Evolutionary conservation across 1,140 invertebrate species (phyloP), one percentile per base, ranked within the genome.

Genomic region (Apis cerana): DNA sequence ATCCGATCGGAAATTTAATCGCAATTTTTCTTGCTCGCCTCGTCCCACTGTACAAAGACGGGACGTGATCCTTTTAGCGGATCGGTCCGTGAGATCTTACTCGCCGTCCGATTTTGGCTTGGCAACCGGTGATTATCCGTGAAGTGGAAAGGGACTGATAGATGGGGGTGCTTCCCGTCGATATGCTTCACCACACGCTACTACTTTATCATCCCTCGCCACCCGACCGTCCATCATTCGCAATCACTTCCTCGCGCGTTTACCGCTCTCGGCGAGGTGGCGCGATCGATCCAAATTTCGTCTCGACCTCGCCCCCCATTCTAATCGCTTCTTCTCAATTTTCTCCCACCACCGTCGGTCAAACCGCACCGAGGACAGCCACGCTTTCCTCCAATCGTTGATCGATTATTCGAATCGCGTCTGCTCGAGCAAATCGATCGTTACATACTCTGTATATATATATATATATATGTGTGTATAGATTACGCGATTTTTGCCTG

Each of bases 191-290:
- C 85, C 85, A 85, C 84, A 88, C 86, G 85, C 76, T 86, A 85
- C 89, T 88, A 89, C 89, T 92, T 91, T 90, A 92, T 92, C 90
- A 91, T 92, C 89, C 84, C 83, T 85, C 87, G 70, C 77, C 87
- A 87, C 80, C 64, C 87, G 89, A 84, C 91, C 91, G 91, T 92
- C 87, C 91, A 92, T 92, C 92, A 91, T 92, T 89, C 88, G 85
- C 91, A 91, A 92, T 92, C 92, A 91, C 90, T 92, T 92, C 89
- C 90, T 92, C 88, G 89, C 86, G 85, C 89, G 80, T 89, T 89
- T 83, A 87, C 83, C 4, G 3, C 33, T 88, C 86, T 87, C 83
- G 19, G 82, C 81, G 68, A 74, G 76, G n/a, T 67, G 83, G 78
- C 58, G 72, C 71, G 85, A 86, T 86, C 90, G 86, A 89, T 90